Evolutionary conservation across 2,113 vertebrate species (phyloP), one percentile per base, ranked within the genome.

Genomic region (Glaucidium brasilianum): DNA sequence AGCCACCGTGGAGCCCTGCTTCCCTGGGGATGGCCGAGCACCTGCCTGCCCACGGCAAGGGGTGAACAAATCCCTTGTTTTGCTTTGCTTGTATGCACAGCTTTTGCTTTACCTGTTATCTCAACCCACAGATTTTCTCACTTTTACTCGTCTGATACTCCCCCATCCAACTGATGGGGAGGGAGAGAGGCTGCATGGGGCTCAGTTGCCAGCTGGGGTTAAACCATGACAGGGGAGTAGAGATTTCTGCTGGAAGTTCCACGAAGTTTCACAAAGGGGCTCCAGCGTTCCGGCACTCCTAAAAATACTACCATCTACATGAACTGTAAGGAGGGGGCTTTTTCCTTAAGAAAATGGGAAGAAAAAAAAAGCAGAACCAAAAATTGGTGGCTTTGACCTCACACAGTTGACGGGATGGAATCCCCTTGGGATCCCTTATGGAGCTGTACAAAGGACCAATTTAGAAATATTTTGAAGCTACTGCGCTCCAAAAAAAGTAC

Each of bases 391-490:
- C 56, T 91, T 83, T 92, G 66, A 95, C 66, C 58, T 90, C 52
- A 75, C 26, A 69, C 20, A 87, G 64, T 12, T 62, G 41, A 72
- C 18, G 47, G 58, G 66, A 47, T 47, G 37, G 75, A 90, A 92
- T 74, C 11, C 74, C 82, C 82, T n/a, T n/a, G 78, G 35, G 83
- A 91, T 50, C 8, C 17, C 29, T 14, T 47, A 34, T 9, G 67
- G 79, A 95, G 34, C 66, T 85, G 74, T 76, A 67, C 1, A 4
- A 82, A 78, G 29, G 47, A 86, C 53, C n/a, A 47, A 34, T 68
- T 87, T 73, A 84, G 72, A 83, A 97, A 34, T 88, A 79, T 15
- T 94, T 95, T 88, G 75, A 91, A 88, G 53, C 47, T 74, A 66
- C 45, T 39, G 41, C 22, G 16, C 56, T 83, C 66, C 39, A 62